phyloP scores from a whole-genome alignment of 2,888 invertebrate genomes.

The Byasa hedistus region DNA sequence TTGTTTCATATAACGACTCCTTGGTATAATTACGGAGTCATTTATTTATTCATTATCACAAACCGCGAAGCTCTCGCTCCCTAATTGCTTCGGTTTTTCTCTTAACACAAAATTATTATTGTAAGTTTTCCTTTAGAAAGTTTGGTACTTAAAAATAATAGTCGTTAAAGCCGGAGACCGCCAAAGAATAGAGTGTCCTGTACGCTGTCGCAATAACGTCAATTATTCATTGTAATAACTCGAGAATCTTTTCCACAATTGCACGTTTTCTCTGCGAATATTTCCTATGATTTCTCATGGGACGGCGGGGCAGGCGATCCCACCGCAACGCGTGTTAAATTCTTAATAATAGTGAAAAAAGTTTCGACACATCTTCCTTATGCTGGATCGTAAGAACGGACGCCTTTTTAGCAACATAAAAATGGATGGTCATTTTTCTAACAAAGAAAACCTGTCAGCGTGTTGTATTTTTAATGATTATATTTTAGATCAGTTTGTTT shows the following conservation, averaged over 20 bases:
- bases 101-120: neutral
- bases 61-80: neutral
- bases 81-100: neutral
- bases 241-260: slow-evolving; percentile 43
- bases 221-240: slow-evolving; percentile 45
- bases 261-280: slow-evolving; percentile 36
- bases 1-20: slow-evolving; percentile 23
- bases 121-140: neutral
- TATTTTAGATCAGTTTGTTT: no score
- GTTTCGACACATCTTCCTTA: slow-evolving; percentile 27
- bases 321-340: slow-evolving; percentile 39
- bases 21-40: slow-evolving; percentile 22
- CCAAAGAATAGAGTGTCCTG: slow-evolving; percentile 2
- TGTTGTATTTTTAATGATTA: neutral
- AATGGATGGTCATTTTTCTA: neutral
- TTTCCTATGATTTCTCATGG: slow-evolving; percentile 46
- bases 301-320: slow-evolving; percentile 31
- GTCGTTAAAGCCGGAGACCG: neutral
- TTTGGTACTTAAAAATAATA: slow-evolving; percentile 4
- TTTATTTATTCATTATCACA: slow-evolving; percentile 18
- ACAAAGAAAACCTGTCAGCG: no score
- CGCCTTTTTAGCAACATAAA: neutral
- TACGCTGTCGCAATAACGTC: slow-evolving; percentile 36
- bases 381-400: neutral
- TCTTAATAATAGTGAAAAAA: slow-evolving; percentile 40